Evolutionary conservation across 2,888 invertebrate genomes (phyloP).

Genomic region (Leptopterna dolabrata): DNA sequence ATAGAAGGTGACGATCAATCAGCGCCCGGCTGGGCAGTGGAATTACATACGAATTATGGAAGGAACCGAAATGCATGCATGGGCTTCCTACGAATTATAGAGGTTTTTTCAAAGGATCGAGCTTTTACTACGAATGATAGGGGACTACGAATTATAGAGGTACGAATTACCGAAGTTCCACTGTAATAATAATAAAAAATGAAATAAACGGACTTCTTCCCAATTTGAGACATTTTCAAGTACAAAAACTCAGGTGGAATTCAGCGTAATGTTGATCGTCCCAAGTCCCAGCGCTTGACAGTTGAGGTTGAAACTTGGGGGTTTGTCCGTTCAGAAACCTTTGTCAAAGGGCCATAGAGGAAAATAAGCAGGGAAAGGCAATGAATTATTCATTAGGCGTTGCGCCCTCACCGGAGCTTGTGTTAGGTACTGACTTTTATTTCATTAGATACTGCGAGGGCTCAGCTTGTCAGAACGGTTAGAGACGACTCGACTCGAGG

Average conservation of each 20-base stretch:
- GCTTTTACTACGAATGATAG: no score
- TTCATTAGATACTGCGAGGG: background rate
- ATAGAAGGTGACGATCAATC: no score
- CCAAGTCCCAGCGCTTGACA: background rate
- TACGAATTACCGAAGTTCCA: no score
- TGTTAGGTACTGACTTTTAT: slow-evolving; percentile 14
- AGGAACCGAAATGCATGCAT: no score
- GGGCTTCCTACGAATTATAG: no score
- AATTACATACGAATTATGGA: no score
- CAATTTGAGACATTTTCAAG: no score
- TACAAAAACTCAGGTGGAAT: background rate
- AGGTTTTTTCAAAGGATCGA: no score
- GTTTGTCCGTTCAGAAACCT: background rate
- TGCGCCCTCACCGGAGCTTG: background rate
- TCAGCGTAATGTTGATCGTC: background rate
- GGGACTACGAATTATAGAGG: no score
- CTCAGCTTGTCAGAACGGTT: background rate
- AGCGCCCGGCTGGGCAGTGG: no score
- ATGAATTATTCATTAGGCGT: slow-evolving; percentile 9
- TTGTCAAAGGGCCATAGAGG: slow-evolving; percentile 16
- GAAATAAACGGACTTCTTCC: no score
- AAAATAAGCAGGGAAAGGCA: background rate
- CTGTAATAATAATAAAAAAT: no score
- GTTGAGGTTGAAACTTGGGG: background rate
- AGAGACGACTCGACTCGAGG: background rate